These are phyloP conservation scores for Cyrtonyx montezumae DNA, from an alignment of 2,113 vertebrate genomes.

Conservation along the genomic window DNA sequence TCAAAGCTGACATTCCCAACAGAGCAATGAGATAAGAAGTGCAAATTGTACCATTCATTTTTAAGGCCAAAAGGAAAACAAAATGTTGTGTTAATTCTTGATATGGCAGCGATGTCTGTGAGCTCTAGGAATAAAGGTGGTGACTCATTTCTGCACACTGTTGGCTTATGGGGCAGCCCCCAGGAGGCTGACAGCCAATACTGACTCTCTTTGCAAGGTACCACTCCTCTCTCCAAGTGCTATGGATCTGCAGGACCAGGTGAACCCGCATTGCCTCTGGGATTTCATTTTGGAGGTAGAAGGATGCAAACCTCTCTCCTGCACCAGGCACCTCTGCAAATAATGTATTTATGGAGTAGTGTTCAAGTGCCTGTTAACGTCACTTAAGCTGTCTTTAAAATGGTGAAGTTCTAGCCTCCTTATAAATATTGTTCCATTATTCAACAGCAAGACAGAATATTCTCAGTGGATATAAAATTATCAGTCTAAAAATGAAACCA, in stretches of 20 bases:
- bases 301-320: not conserved
- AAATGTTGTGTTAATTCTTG: not conserved
- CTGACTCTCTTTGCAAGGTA: not conserved
- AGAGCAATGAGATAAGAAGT: rapidly evolving
- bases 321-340: not conserved
- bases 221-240: rapidly evolving
- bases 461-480: not conserved
- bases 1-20: rapidly evolving
- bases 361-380: not conserved
- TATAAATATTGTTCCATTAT: not conserved
- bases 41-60: rapidly evolving
- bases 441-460: not conserved
- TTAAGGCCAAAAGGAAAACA: not conserved
- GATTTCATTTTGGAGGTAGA: not conserved
- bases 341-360: not conserved
- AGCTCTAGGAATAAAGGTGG: not conserved
- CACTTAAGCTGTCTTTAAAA: not conserved
- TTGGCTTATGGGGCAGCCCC: not conserved
- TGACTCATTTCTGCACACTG: not conserved
- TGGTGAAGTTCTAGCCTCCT: not conserved
- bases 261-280: not conserved
- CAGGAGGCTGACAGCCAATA: rapidly evolving
- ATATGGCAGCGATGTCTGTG: rapidly evolving
- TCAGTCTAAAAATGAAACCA: not conserved
- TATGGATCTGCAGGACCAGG: not conserved